Evolutionary conservation across 2,888 invertebrate species (phyloP), one percentile per base, ranked within the genome.

Genomic region (Caenorhabditis sp.): DNA sequence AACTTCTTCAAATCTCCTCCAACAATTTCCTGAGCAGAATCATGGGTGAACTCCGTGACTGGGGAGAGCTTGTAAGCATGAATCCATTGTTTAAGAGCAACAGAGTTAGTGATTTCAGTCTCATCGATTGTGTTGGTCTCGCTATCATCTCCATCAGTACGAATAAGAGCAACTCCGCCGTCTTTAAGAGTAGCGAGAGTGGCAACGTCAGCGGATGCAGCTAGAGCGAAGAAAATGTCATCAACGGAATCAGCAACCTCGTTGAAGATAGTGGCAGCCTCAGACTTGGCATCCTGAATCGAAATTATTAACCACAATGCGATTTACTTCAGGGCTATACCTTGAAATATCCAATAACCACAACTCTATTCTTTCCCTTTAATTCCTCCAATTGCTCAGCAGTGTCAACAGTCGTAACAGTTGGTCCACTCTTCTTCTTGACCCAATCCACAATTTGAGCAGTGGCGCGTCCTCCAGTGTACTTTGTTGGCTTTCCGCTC

Each of bases 1-100:
- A 98, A 98, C 92, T 95, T 96, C 94, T 98, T 97, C 93, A 98
- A 96, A 79, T 96, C 96, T 88, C 98, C 98, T 63, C 97, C 96
- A 92, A 99, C 98, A 93, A 99, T 97, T 93, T 97, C 97, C 93
- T 96, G 96, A 7, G 98, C 98, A 24, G 96, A 96, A 93, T 93
- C 84, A 47, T 86, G 83, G 16, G 86, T 86, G 85, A 88, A 88
- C 61, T 88, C 88, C 59, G 73, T 85, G 56, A 88, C 84, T 41
- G 82, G 72, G 5, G 88, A 49, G 28, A 84, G 73, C 26, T 84
- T 76, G 80, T 83, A 72, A 12, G 31, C 76, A 22, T 80, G 66
- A 74, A 83, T 69, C 80, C 83, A 80, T 12, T 51, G 61, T 49
- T 79, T 80, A 89, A 95, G 95, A 95, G 90, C 95, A 91, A 95